A percentile compares a stretch with the other conserved stretches of the same genome.
Conservation (phyloP, 2,797 vertebrate genomes). For the Tenualosa ilisha region DNA sequence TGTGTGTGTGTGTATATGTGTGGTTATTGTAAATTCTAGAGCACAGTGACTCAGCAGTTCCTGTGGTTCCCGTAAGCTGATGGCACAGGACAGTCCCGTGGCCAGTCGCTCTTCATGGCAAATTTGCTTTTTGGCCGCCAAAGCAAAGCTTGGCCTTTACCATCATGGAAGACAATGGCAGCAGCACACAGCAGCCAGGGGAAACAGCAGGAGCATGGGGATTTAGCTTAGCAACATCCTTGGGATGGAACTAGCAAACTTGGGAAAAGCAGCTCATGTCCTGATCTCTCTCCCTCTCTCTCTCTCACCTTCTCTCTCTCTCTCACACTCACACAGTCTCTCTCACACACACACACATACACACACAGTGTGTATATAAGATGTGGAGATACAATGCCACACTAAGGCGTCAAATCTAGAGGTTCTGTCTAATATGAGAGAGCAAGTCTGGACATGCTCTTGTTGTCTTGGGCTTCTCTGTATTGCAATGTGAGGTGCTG, state of each 20-base stretch:
- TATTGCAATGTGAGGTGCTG: not conserved
- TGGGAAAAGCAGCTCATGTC: constrained; percentile 10
- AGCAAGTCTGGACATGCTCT: not conserved
- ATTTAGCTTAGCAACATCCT: constrained; percentile 43
- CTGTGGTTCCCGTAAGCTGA: constrained; percentile 45
- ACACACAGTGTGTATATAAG: not conserved
- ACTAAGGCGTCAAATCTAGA: not conserved
- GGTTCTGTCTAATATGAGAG: not conserved
- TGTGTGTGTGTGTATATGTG: not conserved
- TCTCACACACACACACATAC: no score
- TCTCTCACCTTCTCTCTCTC: constrained; percentile 29
- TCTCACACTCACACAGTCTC: no score
- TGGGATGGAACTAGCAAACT: constrained; percentile 25
- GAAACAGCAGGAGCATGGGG: constrained; percentile 33
- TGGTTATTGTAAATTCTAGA: not conserved
- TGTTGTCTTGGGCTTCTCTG: not conserved
- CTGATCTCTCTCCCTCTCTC: constrained; percentile 46
- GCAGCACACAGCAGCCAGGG: constrained; percentile 10
- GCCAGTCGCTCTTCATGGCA: constrained; percentile 51
- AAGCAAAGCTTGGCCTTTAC: constrained; percentile 57
- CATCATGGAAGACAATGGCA: constrained; percentile 57
- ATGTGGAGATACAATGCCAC: not conserved
- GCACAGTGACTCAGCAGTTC: constrained; percentile 26
- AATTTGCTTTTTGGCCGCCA: constrained; percentile 56
- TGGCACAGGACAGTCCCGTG: constrained; percentile 30